Percentiles rank a stretch among this genome's conserved stretches.
Evolutionary conservation across 2,797 vertebrate genomes (phyloP).

Genomic region (Lutjanus campechanus): DNA sequence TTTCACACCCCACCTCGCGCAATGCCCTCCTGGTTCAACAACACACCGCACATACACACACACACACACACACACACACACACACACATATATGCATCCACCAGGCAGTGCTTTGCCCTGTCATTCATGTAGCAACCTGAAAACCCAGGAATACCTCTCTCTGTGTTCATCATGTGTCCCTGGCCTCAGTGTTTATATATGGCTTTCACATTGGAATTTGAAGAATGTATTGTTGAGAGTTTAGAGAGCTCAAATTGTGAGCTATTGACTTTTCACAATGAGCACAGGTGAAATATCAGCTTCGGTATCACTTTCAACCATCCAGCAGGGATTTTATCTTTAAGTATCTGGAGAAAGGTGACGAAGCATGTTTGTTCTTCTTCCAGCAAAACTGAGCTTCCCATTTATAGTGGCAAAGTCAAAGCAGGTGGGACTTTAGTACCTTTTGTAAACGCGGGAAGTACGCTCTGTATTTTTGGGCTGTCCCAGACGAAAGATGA

Average conservation of each 20-base stretch:
- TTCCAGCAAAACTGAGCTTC: slow-evolving; percentile 1
- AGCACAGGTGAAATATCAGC: slow-evolving; percentile 47
- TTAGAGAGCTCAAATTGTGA: slow-evolving; percentile 33
- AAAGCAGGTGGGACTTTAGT: neutral
- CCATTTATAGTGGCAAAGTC: neutral
- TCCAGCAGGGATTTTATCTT: slow-evolving; percentile 18
- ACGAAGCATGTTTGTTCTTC: slow-evolving; percentile 9
- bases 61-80: neutral
- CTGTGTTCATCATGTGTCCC: slow-evolving; percentile 53
- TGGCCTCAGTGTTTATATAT: slow-evolving; percentile 69
- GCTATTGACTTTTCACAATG: slow-evolving; percentile 45
- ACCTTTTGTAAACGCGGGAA: neutral
- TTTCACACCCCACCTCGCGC: slow-evolving; percentile 71
- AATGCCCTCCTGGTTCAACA: slow-evolving; percentile 36
- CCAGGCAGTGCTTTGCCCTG: slow-evolving; percentile 43
- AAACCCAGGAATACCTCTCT: slow-evolving; percentile 61
- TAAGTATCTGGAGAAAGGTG: slow-evolving; percentile 15
- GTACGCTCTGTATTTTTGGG: no score
- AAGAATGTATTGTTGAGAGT: slow-evolving; percentile 65
- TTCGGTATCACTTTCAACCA: slow-evolving; percentile 35
- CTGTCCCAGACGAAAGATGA: no score
- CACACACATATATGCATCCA: slow-evolving; percentile 6
- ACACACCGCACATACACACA: slow-evolving; percentile 12
- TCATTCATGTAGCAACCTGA: slow-evolving; percentile 79
- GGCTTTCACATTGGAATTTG: slow-evolving; percentile 76